Evolutionary conservation across 2,113 vertebrate species (phyloP).

Genomic region (Daubentonia madagascariensis): DNA sequence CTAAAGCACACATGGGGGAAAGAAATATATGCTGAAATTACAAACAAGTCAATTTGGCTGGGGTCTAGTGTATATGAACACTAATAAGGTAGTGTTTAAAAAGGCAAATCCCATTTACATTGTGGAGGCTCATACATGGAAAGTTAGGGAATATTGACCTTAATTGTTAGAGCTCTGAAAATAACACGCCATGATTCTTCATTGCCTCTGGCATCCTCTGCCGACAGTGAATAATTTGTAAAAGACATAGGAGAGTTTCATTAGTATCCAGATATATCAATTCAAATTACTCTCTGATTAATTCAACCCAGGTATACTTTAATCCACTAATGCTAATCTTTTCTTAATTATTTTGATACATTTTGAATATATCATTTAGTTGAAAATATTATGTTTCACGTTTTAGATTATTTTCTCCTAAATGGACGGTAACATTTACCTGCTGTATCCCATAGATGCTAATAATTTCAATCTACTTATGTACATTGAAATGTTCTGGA

Average conservation of each 20-base stretch:
- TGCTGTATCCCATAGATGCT: background rate
- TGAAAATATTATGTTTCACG: background rate
- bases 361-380: background rate
- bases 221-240: background rate
- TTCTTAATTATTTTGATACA: background rate
- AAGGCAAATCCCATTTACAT: slow-evolving; percentile 4
- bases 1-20: background rate
- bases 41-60: slow-evolving; percentile 35
- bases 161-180: background rate
- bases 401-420: background rate
- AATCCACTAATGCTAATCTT: background rate
- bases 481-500: background rate
- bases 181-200: background rate
- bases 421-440: background rate
- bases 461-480: background rate
- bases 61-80: background rate
- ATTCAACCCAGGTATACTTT: background rate
- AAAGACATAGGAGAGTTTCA: background rate
- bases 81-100: slow-evolving; percentile 2
- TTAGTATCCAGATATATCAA: background rate
- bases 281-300: background rate
- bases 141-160: background rate
- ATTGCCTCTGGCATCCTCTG: slow-evolving; percentile 10
- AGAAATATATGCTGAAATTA: slow-evolving; percentile 14
- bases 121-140: background rate